phyloP scores from a whole-genome alignment of 1,140 invertebrate genomes.

The Acyrthosiphon pisum region DNA sequence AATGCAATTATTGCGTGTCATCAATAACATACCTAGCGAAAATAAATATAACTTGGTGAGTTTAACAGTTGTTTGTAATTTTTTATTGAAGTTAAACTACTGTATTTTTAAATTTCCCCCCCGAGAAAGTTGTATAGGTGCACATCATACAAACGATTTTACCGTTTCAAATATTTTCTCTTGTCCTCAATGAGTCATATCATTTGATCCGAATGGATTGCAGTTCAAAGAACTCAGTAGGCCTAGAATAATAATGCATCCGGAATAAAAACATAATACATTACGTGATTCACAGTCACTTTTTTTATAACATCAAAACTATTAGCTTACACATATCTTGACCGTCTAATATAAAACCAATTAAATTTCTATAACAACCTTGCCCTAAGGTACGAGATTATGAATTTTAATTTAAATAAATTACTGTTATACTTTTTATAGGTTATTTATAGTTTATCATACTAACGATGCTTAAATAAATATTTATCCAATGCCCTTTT shows the following conservation, averaged over 20 bases:
- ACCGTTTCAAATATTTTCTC: constrained; percentile 53
- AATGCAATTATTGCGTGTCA: background rate
- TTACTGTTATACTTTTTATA: background rate
- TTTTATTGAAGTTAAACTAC: background rate
- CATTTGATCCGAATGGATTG: background rate
- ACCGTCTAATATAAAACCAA: background rate
- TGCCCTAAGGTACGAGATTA: background rate
- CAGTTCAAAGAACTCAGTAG: background rate
- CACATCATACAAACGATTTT: background rate
- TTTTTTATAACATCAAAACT: background rate
- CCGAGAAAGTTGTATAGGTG: constrained; percentile 20
- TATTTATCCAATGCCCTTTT: background rate
- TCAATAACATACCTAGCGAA: background rate
- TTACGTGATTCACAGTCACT: background rate
- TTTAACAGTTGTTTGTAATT: background rate
- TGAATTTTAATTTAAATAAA: background rate
- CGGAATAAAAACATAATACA: background rate
- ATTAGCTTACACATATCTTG: background rate
- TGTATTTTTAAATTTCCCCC: background rate
- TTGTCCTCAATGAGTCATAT: constrained; percentile 51
- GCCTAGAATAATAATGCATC: background rate
- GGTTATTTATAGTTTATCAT: background rate
- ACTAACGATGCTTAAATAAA: background rate
- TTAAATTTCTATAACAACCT: background rate
- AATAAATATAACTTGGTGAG: background rate